Percentiles rank a stretch among this genome's conserved stretches.
Evolutionary conservation across 2,888 invertebrate species (phyloP).

Genomic region (Cantharis nigra): DNA sequence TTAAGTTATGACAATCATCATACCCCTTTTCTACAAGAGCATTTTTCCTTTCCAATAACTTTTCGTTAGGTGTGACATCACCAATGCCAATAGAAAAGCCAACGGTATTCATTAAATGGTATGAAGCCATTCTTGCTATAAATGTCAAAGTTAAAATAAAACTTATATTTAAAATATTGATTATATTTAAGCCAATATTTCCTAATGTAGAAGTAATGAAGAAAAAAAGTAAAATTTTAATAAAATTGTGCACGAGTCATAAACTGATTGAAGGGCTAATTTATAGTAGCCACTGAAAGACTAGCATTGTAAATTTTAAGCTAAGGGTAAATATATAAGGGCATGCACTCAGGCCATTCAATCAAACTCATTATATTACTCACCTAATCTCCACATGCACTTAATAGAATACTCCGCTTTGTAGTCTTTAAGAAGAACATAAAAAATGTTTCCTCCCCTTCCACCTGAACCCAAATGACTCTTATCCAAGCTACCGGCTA

Average conservation of each 20-base stretch:
- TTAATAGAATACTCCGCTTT: constrained; percentile 86
- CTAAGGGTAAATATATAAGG: too few relatives aligned
- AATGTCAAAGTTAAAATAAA: constrained; percentile 1
- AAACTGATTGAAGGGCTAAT: too few relatives aligned
- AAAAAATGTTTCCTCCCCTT: constrained; percentile 91
- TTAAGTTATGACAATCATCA: constrained; percentile 82
- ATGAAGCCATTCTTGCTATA: constrained; percentile 79
- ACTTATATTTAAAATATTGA: too few relatives aligned
- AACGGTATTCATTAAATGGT: constrained; percentile 80
- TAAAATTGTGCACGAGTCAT: too few relatives aligned
- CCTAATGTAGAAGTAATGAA: too few relatives aligned
- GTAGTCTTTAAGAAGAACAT: constrained; percentile 90
- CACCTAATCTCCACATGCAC: constrained; percentile 86
- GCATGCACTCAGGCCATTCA: too few relatives aligned
- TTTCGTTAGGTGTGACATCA: constrained; percentile 91
- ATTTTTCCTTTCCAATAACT: constrained; percentile 82
- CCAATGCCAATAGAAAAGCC: constrained; percentile 96
- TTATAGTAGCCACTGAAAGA: too few relatives aligned
- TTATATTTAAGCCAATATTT: too few relatives aligned
- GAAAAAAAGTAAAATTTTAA: too few relatives aligned
- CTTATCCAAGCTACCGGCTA: constrained; percentile 96
- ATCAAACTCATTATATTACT: too few relatives aligned
- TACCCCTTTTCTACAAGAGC: constrained; percentile 79
- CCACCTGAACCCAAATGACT: constrained; percentile 93
- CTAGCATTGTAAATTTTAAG: too few relatives aligned